Conservation (phyloP, 2,113 vertebrate species). For the Sinocyclocheilus maitianheensis region DNA sequence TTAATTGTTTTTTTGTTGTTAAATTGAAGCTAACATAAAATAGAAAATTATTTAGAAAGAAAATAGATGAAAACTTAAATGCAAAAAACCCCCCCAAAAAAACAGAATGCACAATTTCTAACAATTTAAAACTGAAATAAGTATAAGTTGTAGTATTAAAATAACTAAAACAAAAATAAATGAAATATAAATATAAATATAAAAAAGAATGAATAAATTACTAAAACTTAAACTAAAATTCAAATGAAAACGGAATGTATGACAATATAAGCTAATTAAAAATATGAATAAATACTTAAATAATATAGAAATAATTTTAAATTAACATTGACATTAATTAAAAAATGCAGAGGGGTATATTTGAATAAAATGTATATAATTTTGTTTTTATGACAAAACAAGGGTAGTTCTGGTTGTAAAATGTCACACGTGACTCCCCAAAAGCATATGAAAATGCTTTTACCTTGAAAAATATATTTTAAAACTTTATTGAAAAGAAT, state of each 20-base stretch:
- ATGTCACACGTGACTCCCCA: not conserved
- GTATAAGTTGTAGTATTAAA: not conserved
- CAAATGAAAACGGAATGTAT: not conserved
- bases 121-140: not conserved
- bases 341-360: not conserved
- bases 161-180: not conserved
- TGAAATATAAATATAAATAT: not conserved
- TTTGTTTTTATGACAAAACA: not conserved
- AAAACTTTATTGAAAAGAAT: not conserved
- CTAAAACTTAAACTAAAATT: not conserved
- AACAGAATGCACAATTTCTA: too few relatives aligned
- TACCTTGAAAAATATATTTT: not conserved
- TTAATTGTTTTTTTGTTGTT: too few relatives aligned
- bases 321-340: not conserved
- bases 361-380: too few relatives aligned
- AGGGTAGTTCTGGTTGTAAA: not conserved
- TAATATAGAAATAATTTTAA: not conserved
- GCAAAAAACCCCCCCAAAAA: too few relatives aligned
- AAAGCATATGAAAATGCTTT: not conserved
- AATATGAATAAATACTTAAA: not conserved
- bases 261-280: not conserved
- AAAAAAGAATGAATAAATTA: not conserved
- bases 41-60: not conserved
- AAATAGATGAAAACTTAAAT: too few relatives aligned
- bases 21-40: too few relatives aligned